Evolutionary conservation across 2,113 vertebrate genomes (phyloP), one percentile per base, ranked within the genome.

Genomic region (Bombycilla garrulus): DNA sequence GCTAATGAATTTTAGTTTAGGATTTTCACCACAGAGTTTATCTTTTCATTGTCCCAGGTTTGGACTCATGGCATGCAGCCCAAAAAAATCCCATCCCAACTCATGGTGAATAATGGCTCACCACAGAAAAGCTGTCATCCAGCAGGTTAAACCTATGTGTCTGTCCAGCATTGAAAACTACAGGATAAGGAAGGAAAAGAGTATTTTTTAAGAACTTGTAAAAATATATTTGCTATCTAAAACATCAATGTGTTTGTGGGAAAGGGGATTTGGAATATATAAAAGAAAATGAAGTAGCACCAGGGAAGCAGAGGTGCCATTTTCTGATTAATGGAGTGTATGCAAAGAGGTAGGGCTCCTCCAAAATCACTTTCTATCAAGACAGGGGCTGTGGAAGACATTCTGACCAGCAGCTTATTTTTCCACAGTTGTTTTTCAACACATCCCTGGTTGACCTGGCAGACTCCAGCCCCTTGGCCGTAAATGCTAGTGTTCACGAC

Each of bases 21-120:
- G 11, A 31, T 89, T 92, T 92, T 89, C 35, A 40, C 21, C 1
- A 3, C 3, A 23, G 22, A 47, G 18, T 61, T 83, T 5, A 2
- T 66, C 9, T 66, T 84, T 81, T 36, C 19, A 8, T 85, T 78
- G 51, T 48, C 40, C 11, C 38, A 81, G 11, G 33, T 91, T 66
- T 77, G 57, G 25, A 18, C 20, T 81, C 31, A 15, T 5, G 2
- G 2, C 0, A 0, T 77, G 36, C 26, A 10, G 6, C 15, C 36
- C 22, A 40, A 74, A 71, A 54, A 74, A 31, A 5, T 78, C 31
- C 35, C n/a, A 11, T 69, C 51, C 21, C n/a, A 73, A 28, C 25
- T 36, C 48, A 33, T 0, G 0, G 8, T 36, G 5, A 35, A 9
- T 81, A n/a, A 22, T 45, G 45, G 12, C n/a, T 35, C 38, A 42